Percentiles rank a stretch among this genome's conserved stretches.
Evolutionary conservation across 2,888 invertebrate species (phyloP).

Genomic region (Leucoma salicis): DNA sequence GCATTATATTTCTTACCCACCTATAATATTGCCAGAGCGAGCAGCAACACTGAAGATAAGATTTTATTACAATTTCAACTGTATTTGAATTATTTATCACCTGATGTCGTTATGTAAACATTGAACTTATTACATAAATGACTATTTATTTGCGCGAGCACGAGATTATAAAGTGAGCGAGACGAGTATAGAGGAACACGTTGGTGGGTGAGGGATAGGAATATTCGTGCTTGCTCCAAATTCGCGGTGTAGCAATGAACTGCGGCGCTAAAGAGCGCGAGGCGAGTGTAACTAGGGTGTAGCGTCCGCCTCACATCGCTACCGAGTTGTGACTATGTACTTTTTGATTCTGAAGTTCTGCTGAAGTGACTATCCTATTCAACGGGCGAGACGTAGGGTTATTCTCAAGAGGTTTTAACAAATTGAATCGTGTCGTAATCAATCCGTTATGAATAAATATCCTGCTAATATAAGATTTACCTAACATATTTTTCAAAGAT

Average conservation of each 20-base stretch:
- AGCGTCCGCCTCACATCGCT: slow-evolving; percentile 79
- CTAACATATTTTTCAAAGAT: no score
- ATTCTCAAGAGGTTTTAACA: slow-evolving; percentile 41
- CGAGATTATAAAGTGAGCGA: slow-evolving; percentile 44
- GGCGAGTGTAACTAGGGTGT: slow-evolving; percentile 50
- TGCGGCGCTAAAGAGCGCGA: slow-evolving; percentile 68
- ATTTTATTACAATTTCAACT: slow-evolving; percentile 33
- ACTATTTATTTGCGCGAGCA: slow-evolving; percentile 40
- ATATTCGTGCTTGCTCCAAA: slow-evolving; percentile 65
- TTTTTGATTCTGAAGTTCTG: slow-evolving; percentile 30
- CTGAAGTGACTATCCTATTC: slow-evolving; percentile 50
- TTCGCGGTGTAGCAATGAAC: slow-evolving; percentile 59
- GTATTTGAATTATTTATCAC: slow-evolving; percentile 46
- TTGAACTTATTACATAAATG: slow-evolving; percentile 67
- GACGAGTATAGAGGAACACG: slow-evolving; percentile 39
- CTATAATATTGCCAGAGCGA: slow-evolving; percentile 18
- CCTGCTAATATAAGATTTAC: no score
- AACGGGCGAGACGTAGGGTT: slow-evolving; percentile 50
- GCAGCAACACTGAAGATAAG: slow-evolving; percentile 23
- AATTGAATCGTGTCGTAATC: slow-evolving; percentile 25
- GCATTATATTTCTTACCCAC: slow-evolving; percentile 22
- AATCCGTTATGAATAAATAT: no score
- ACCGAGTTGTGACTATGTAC: slow-evolving; percentile 74
- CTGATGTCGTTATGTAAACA: slow-evolving; percentile 65
- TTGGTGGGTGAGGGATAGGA: slow-evolving; percentile 48